phyloP scores from a whole-genome alignment of 1,140 invertebrate species.

The Nebria ingens region DNA sequence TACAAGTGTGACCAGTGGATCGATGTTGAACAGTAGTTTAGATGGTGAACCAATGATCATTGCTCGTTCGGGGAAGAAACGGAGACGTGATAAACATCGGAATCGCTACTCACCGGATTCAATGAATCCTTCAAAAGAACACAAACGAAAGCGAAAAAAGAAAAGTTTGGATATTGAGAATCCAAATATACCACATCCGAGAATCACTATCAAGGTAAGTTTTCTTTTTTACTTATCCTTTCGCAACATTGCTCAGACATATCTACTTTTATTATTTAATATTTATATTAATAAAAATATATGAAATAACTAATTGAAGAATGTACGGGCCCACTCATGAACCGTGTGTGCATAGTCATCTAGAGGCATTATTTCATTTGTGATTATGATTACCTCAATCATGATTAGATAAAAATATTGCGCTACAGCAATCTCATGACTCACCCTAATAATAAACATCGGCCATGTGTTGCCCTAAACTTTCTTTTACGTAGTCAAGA shows the following conservation, averaged over 20 bases:
- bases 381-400: too few species aligned
- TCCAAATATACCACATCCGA: constrained; percentile 44
- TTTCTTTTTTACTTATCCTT: constrained; percentile 3
- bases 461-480: too few species aligned
- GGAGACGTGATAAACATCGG: constrained; percentile 56
- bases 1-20: background rate
- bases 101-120: constrained; percentile 56
- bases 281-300: too few species aligned
- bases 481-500: too few species aligned
- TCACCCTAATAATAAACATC: too few species aligned
- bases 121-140: constrained; percentile 46
- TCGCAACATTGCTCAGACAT: background rate
- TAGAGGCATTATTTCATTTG: too few species aligned
- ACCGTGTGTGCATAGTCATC: too few species aligned
- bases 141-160: constrained; percentile 61
- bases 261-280: constrained; percentile 14
- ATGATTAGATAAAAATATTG: too few species aligned
- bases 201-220: constrained; percentile 67
- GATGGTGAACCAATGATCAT: background rate
- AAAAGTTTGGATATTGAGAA: constrained; percentile 58
- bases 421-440: too few species aligned
- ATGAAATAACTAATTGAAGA: background rate
- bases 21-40: background rate
- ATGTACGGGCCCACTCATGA: background rate
- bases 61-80: constrained; percentile 41